A percentile compares a stretch with the other conserved stretches of the same genome.
Conservation (phyloP, 2,888 invertebrate genomes). For the Lampropteryx suffumata region DNA sequence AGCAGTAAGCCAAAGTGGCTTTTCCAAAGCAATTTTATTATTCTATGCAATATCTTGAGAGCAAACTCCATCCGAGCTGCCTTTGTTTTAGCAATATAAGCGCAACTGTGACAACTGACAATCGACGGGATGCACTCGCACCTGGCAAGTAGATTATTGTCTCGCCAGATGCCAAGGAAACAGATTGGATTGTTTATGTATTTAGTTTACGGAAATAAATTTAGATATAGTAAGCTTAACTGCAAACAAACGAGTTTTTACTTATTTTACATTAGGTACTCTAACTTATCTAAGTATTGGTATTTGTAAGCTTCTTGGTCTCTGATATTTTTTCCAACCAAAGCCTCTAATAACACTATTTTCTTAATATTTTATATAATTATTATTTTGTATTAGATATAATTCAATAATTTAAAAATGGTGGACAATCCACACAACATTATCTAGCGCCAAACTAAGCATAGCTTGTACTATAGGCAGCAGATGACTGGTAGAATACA, state of each 20-base stretch:
- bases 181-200: slow-evolving; percentile 15
- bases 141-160: slow-evolving; percentile 15
- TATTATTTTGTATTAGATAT: too few relatives aligned
- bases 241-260: background rate
- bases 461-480: too few relatives aligned
- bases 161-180: slow-evolving; percentile 21
- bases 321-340: too few relatives aligned
- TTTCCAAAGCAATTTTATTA: slow-evolving; percentile 15
- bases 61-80: slow-evolving; percentile 7
- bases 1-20: background rate
- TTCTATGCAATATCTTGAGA: slow-evolving; percentile 18
- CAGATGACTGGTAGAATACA: too few relatives aligned
- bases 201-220: slow-evolving; percentile 17
- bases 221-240: background rate
- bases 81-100: slow-evolving; percentile 18
- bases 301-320: too few relatives aligned
- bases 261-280: too few relatives aligned
- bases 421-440: too few relatives aligned
- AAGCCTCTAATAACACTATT: too few relatives aligned
- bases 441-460: too few relatives aligned
- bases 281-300: too few relatives aligned
- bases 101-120: slow-evolving; percentile 31
- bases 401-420: too few relatives aligned
- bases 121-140: slow-evolving; percentile 19
- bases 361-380: too few relatives aligned